phyloP scores from a whole-genome alignment of 2,888 invertebrate species.

The Tetragonisca angustula region DNA sequence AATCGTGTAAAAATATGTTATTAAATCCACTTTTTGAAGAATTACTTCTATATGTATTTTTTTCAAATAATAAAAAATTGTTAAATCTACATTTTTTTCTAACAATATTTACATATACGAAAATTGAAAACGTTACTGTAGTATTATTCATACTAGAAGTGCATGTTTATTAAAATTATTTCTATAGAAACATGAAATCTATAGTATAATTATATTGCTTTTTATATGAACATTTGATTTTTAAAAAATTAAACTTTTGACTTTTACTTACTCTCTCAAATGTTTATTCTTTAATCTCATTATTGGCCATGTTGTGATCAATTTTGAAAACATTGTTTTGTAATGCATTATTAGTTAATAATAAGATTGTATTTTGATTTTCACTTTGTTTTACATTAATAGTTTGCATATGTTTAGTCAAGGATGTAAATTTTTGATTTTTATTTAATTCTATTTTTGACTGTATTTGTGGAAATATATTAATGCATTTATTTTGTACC shows the following conservation, averaged over 20 bases:
- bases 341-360: constrained; percentile 73
- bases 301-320: constrained; percentile 65
- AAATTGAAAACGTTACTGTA: constrained; percentile 21
- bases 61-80: constrained; percentile 36
- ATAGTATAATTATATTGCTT: constrained; percentile 29
- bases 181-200: constrained; percentile 1
- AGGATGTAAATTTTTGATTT: constrained; percentile 67
- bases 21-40: background rate
- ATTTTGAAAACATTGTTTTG: constrained; percentile 74
- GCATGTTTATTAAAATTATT: constrained; percentile 16
- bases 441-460: constrained; percentile 49
- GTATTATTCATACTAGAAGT: constrained; percentile 23
- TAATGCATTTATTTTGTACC: constrained; percentile 64
- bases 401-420: constrained; percentile 73
- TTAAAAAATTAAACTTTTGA: constrained; percentile 15
- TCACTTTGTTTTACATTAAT: constrained; percentile 76
- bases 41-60: constrained; percentile 1
- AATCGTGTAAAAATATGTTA: constrained; percentile 50
- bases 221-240: constrained; percentile 32
- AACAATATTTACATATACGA: constrained; percentile 53
- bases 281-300: constrained; percentile 62
- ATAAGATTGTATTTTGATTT: constrained; percentile 77
- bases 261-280: constrained; percentile 50
- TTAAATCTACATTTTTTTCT: constrained; percentile 39
- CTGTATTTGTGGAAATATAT: constrained; percentile 54